Percentiles rank a stretch among this genome's conserved stretches.
phyloP scores from a whole-genome alignment of 2,888 invertebrate genomes.

The Eurytoma adleriae region DNA sequence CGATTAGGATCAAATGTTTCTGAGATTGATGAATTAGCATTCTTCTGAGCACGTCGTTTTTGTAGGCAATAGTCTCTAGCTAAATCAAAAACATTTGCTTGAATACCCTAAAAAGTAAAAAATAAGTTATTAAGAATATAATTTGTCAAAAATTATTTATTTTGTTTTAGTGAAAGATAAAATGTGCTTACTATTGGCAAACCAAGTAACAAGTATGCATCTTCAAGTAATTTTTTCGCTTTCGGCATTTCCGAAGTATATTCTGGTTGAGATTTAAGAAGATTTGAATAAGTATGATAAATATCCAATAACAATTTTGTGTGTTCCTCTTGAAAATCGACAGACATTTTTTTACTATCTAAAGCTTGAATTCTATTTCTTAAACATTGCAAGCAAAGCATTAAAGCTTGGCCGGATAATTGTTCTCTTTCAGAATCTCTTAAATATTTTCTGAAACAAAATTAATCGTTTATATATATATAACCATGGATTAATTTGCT shows the following conservation, averaged over 20 bases:
- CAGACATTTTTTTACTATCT: conserved; percentile 57
- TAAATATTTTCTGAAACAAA: conserved; percentile 81
- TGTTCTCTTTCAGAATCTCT: conserved; percentile 90
- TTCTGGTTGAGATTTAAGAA: conserved; percentile 80
- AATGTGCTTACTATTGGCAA: conserved; percentile 77
- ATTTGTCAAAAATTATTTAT: conserved; percentile 77
- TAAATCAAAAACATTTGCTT: conserved; percentile 51
- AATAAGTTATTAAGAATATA: neutral
- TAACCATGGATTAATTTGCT: too few species aligned
- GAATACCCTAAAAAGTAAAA: conserved; percentile 15
- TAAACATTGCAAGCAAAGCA: conserved; percentile 84
- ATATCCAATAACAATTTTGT: conserved; percentile 78
- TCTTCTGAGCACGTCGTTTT: conserved; percentile 26
- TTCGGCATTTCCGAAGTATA: conserved; percentile 75
- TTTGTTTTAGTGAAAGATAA: neutral
- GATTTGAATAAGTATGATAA: conserved; percentile 84
- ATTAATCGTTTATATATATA: too few species aligned
- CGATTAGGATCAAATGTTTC: neutral
- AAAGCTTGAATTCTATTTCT: conserved; percentile 80
- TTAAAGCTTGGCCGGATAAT: conserved; percentile 87
- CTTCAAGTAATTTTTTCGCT: conserved; percentile 82
- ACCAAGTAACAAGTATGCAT: conserved; percentile 83
- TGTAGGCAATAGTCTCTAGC: conserved; percentile 50
- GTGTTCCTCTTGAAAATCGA: conserved; percentile 63
- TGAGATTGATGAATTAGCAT: too few species aligned